Evolutionary conservation across 2,797 vertebrate genomes (phyloP), one percentile per base, ranked within the genome.

Genomic region (Rhynchonycteris naso): DNA sequence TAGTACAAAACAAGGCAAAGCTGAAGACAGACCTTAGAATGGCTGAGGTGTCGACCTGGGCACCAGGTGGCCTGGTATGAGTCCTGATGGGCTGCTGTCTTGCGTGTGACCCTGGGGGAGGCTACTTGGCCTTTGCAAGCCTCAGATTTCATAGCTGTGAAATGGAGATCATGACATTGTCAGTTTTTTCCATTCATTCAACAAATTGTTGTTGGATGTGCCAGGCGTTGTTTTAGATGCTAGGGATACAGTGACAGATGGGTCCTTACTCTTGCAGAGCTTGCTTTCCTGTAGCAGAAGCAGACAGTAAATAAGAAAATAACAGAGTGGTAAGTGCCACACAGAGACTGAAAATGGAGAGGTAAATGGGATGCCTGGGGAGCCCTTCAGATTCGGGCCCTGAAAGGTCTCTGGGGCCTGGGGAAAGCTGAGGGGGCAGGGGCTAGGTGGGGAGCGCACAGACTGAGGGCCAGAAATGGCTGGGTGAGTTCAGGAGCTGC

Each of bases 251-350:
- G 76, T 52, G 90, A 92, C 95, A 97, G 96, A 93, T 90, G 96
- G 84, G 72, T 19, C n/a, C 79, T 79, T n/a, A 4, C 66, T 93
- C 83, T 85, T 28, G 61, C 65, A 85, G 72, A 71, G 76, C 65
- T 91, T 93, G 93, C 84, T 89, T 94, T 94, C 81, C 93, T 78
- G 66, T 92, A 74, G 95, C 84, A 93, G 92, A 88, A 83, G 79
- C 82, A 97, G 90, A 86, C 75, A 89, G 56, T 76, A 86, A 91
- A 91, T 66, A 82, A 91, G 86, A 74, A 95, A 94, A 54, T 15
- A 91, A 63, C 82, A 86, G 83, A 66, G 84, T 78, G 78, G 54
- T n/a, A 74, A 80, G 89, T 84, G 61, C 54, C 15, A 30, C 71
- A 8, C 66, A 71, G 75, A 76, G 90, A 74, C 83, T 76, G 92